A percentile compares a stretch with the other conserved stretches of the same genome.
Conservation (phyloP, 2,797 vertebrate genomes). For the Eurystomus glaucurus region DNA sequence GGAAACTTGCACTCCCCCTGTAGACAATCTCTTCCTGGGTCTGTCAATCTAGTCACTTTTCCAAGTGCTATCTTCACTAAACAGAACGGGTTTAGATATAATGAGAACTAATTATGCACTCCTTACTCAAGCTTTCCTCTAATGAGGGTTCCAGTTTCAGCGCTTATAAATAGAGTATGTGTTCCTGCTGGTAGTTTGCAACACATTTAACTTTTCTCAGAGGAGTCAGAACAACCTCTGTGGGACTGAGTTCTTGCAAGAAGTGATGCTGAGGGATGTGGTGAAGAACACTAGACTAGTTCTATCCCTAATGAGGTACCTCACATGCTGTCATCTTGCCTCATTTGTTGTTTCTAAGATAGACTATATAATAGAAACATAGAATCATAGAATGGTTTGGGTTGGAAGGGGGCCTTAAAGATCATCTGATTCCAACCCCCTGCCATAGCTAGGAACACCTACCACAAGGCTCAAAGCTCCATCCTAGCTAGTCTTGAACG, state of each 20-base stretch:
- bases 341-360: not conserved
- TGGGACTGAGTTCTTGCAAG: not conserved
- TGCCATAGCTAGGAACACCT: too few species aligned
- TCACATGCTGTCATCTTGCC: not conserved
- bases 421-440: too few species aligned
- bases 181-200: not conserved
- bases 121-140: not conserved
- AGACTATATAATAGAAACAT: too few species aligned
- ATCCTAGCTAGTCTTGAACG: too few species aligned
- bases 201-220: not conserved
- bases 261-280: not conserved
- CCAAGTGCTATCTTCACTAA: not conserved
- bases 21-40: not conserved
- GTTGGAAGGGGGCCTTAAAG: too few species aligned
- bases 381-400: too few species aligned
- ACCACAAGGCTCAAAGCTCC: too few species aligned
- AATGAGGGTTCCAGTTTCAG: constrained; percentile 14
- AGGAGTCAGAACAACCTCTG: not conserved
- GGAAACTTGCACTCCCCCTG: not conserved
- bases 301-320: not conserved
- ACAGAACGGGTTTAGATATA: constrained; percentile 28
- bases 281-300: not conserved
- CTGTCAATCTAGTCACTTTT: not conserved
- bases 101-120: not conserved
- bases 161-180: not conserved